These are phyloP conservation scores for Sturmia bella DNA, from an alignment of 2,888 invertebrate species.

Conservation along the genomic window DNA sequence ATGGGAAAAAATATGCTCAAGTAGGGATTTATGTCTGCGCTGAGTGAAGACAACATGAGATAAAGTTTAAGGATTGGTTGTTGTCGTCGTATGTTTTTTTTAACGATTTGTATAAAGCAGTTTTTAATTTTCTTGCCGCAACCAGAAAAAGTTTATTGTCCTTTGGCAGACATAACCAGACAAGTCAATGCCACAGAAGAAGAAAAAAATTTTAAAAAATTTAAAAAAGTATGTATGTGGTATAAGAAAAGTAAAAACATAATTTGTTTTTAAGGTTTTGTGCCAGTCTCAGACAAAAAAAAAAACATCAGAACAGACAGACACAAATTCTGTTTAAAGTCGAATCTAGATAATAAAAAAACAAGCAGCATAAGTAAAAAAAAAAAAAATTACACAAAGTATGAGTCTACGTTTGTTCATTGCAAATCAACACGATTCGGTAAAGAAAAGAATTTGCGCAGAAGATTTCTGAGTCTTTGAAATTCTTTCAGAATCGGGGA, in stretches of 20 bases:
- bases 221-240: neutral
- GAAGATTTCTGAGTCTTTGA: slow-evolving; percentile 12
- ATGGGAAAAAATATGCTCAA: slow-evolving; percentile 46
- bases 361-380: neutral
- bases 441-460: neutral
- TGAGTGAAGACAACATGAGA: neutral
- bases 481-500: slow-evolving; percentile 51
- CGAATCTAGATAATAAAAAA: slow-evolving; percentile 42
- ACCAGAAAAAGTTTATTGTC: slow-evolving; percentile 72
- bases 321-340: slow-evolving; percentile 19
- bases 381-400: slow-evolving; percentile 23
- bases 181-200: slow-evolving; percentile 71
- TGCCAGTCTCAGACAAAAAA: slow-evolving; percentile 29
- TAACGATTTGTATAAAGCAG: slow-evolving; percentile 47
- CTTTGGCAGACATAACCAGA: slow-evolving; percentile 71
- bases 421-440: neutral
- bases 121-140: slow-evolving; percentile 40
- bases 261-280: slow-evolving; percentile 34
- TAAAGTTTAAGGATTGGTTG: slow-evolving; percentile 11
- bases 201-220: slow-evolving; percentile 22
- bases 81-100: neutral
- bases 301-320: slow-evolving; percentile 23
- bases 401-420: neutral
- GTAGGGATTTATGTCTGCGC: slow-evolving; percentile 9
- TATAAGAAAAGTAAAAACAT: slow-evolving; percentile 3